These are phyloP conservation scores for Papilio polyxenes DNA, from an alignment of 1,140 invertebrate genomes.

Conservation along the genomic window DNA sequence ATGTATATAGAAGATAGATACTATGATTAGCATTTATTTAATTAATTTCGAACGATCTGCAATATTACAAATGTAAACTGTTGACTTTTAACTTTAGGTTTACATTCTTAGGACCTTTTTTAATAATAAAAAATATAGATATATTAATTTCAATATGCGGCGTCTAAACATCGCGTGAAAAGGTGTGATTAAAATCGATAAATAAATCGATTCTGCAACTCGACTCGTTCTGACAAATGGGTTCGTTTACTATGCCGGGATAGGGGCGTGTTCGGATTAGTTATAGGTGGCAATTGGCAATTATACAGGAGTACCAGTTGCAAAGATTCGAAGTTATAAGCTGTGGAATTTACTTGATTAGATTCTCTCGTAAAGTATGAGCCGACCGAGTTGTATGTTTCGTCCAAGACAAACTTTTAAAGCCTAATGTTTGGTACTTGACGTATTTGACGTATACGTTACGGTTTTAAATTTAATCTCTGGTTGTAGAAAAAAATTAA, in stretches of 20 bases:
- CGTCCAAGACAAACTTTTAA: neutral
- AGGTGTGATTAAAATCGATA: slow-evolving; percentile 25
- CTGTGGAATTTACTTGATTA: slow-evolving; percentile 41
- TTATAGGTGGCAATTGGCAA: slow-evolving; percentile 63
- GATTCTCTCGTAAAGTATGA: neutral
- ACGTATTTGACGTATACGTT: too few relatives aligned
- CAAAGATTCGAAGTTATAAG: slow-evolving; percentile 57
- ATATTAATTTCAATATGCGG: neutral
- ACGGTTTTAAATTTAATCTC: too few relatives aligned
- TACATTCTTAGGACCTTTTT: neutral
- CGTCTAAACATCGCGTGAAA: slow-evolving; percentile 7
- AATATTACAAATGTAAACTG: too few relatives aligned
- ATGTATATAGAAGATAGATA: too few relatives aligned
- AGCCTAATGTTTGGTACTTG: neutral
- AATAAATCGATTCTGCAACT: neutral
- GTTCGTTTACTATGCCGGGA: slow-evolving; percentile 32
- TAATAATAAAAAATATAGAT: neutral
- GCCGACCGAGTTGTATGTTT: neutral
- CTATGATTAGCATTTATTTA: too few relatives aligned
- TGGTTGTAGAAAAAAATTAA: too few relatives aligned
- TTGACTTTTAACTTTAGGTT: neutral
- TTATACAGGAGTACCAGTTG: slow-evolving; percentile 56
- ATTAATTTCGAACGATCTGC: too few relatives aligned
- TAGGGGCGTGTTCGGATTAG: slow-evolving; percentile 56
- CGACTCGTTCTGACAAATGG: slow-evolving; percentile 54